phyloP scores from a whole-genome alignment of 2,888 invertebrate genomes.

The Lasioglossum malachurum region DNA sequence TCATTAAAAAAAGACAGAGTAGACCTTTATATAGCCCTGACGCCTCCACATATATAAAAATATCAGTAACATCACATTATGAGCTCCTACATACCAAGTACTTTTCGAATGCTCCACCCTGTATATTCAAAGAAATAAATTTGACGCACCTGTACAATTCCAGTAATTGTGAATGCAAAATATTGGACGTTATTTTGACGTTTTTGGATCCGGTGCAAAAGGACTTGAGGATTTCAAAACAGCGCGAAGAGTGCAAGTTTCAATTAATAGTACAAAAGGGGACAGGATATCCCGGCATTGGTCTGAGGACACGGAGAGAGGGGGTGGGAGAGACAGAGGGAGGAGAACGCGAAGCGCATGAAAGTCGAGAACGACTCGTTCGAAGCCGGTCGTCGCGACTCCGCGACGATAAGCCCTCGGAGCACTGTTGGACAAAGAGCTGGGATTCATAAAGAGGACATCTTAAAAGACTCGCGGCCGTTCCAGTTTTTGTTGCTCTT shows the following conservation, averaged over 20 bases:
- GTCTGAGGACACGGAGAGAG: not conserved
- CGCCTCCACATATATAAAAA: no score
- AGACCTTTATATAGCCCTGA: no score
- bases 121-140: no score
- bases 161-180: no score
- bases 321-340: not conserved
- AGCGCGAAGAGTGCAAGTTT: not conserved
- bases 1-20: no score
- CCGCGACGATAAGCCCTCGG: constrained; percentile 17
- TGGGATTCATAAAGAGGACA: constrained; percentile 28
- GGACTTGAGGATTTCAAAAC: no score
- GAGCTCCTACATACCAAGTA: no score
- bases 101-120: no score
- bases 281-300: not conserved
- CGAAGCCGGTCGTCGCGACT: not conserved
- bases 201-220: no score
- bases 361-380: not conserved
- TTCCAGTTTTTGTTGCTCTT: not conserved
- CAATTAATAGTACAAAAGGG: not conserved
- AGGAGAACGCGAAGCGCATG: not conserved
- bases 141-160: no score
- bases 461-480: constrained; percentile 17
- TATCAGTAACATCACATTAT: no score
- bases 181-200: no score
- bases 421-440: not conserved